Base-by-base conservation (phyloP, 2,888 invertebrate species). In the Macrosiphum euphorbiae region DNA sequence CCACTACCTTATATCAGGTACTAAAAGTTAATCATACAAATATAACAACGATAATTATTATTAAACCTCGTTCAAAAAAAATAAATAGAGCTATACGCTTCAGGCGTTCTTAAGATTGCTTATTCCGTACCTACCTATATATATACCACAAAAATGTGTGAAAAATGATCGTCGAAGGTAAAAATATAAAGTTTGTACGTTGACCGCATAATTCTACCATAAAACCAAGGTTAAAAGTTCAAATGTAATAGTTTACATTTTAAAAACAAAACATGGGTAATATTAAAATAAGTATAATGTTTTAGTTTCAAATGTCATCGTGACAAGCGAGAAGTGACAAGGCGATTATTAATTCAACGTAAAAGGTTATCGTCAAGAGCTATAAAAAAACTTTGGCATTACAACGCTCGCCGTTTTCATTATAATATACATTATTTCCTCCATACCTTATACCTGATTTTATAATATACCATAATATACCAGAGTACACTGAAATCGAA, bases 361-460 rank as follows among this genome's bases (percentile, higher is more conserved):
- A 20, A 78, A 78, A 78, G 78, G 78, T 78, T 78, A 78, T 78
- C 35, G 78, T 78, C 35, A 78, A 78, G 67, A 78, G 35, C 78
- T 78, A 78, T 35, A 78, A 20, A 52, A 52, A 35, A 78, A 78
- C 78, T 2, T 78, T 78, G 78, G 35, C 78, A 78, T 78, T 78
- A 35, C 35, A 24, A 41, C 35, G 78, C 35, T 35, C 20, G 20
- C 35, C 35, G 2, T 78, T 78, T 35, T 35, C 35, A 78, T 35
- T 10, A 78, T 35, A 78, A 35, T 35, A 78, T 20, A 0, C 10
- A 58, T 58, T n/a, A 78, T n/a, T 10, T 2, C 13, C 61, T 35
- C 16, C 2, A 78, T 10, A 11, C 58, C n/a, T 67, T 13, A 13
- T 13, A 2, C 13, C 13, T 16, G 52, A 52, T 52, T 13, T 44